Conservation (phyloP, 64 coral and sea anemone genomes). For the Montipora foliosa region DNA sequence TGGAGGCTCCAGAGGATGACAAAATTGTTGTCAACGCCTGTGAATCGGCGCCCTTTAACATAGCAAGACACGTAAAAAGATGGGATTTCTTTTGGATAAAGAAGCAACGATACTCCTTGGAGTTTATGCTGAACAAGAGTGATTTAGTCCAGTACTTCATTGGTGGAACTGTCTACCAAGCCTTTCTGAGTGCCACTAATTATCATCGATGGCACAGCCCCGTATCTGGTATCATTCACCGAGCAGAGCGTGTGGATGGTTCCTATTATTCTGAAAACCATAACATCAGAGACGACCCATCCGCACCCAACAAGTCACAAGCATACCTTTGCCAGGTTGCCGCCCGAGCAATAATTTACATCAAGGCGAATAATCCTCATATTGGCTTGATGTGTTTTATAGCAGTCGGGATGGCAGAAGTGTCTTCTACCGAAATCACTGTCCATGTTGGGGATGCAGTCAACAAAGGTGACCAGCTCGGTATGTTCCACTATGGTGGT, state of each 20-base stretch:
- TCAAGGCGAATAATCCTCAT: conserved; percentile 75
- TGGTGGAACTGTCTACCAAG: conserved; percentile 91
- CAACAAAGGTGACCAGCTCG: conserved; percentile 85
- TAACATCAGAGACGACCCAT: conserved; percentile 53
- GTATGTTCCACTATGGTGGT: conserved; percentile 87
- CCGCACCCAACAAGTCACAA: conserved; percentile 68
- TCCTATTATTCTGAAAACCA: conserved; percentile 76
- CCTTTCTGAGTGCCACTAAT: conserved; percentile 73
- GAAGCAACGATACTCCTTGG: conserved; percentile 71
- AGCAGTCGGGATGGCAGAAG: conserved; percentile 82
- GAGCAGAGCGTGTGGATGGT: conserved; percentile 77
- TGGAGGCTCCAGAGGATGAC: conserved; percentile 64
- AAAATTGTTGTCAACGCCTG: conserved; percentile 85
- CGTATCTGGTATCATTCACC: conserved; percentile 64
- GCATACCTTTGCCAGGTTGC: conserved; percentile 76
- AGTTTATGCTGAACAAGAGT: conserved; percentile 79
- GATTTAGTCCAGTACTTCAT: conserved; percentile 63
- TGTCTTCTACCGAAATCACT: conserved; percentile 79
- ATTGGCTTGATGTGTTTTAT: conserved; percentile 94
- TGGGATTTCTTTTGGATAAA: conserved; percentile 79
- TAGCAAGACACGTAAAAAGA: conserved; percentile 23
- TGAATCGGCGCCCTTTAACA: conserved; percentile 79
- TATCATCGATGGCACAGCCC: conserved; percentile 96
- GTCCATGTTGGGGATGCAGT: conserved; percentile 62
- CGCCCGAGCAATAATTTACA: conserved; percentile 78